These are phyloP conservation scores for Anorthoa munda DNA, from an alignment of 2,888 invertebrate genomes.

Conservation along the genomic window DNA sequence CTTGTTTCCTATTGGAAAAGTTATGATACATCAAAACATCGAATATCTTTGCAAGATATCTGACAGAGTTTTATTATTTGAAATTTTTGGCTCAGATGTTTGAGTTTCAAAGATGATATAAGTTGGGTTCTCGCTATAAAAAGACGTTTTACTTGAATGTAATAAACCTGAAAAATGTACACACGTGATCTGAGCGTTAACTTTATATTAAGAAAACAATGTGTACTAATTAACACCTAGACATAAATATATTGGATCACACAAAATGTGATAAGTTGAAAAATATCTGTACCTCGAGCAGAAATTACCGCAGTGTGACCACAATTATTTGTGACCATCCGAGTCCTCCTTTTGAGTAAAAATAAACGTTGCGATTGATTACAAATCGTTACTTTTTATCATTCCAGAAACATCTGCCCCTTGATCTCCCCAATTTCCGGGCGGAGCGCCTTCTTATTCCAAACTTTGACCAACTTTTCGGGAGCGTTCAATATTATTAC, in stretches of 20 bases:
- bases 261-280: no score
- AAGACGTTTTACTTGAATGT: not conserved
- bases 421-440: slow-evolving; percentile 63
- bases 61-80: slow-evolving; percentile 20
- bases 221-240: not conserved
- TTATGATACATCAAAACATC: slow-evolving; percentile 59
- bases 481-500: slow-evolving; percentile 54
- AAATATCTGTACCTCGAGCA: not conserved
- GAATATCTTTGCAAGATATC: slow-evolving; percentile 18
- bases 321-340: slow-evolving; percentile 25
- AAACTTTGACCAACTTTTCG: slow-evolving; percentile 58
- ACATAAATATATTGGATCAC: not conserved
- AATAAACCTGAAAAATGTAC: not conserved
- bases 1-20: slow-evolving; percentile 62
- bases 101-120: not conserved
- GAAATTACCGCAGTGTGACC: not conserved
- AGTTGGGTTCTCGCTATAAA: not conserved
- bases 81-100: slow-evolving; percentile 27
- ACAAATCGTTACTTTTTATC: slow-evolving; percentile 63
- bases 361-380: slow-evolving; percentile 53
- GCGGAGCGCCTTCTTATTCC: slow-evolving; percentile 56
- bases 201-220: not conserved
- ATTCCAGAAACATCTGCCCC: slow-evolving; percentile 64
- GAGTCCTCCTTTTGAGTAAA: slow-evolving; percentile 5
- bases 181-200: not conserved